phyloP scores from a whole-genome alignment of 2,797 vertebrate species.

The Holocentrus rufus region DNA sequence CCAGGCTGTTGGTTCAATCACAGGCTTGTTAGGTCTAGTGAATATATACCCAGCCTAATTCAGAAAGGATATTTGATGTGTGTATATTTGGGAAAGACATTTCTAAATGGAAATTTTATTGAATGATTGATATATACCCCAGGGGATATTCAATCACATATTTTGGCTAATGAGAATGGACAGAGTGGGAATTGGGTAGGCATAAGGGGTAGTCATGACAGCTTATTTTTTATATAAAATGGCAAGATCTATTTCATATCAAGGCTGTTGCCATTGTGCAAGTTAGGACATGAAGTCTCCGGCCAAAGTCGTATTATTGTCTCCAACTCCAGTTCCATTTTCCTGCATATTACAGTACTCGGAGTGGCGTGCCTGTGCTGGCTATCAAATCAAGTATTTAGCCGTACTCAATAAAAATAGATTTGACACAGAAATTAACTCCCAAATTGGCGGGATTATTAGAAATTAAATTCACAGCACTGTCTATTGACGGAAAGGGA shows the following conservation, averaged over 20 bases:
- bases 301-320: conserved; percentile 16
- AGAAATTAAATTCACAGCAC: neutral
- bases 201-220: conserved; percentile 30
- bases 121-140: conserved; percentile 56
- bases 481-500: neutral
- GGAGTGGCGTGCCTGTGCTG: neutral
- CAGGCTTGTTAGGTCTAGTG: conserved; percentile 59
- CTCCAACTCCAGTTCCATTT: conserved; percentile 3
- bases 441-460: neutral
- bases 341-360: conserved; percentile 4
- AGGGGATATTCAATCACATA: conserved; percentile 53
- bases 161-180: conserved; percentile 63
- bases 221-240: conserved; percentile 45
- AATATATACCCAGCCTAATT: conserved; percentile 64
- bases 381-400: conserved; percentile 7
- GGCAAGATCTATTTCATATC: conserved; percentile 33
- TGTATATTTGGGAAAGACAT: conserved; percentile 49
- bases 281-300: conserved; percentile 20
- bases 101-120: conserved; percentile 66
- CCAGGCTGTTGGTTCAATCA: conserved; percentile 60
- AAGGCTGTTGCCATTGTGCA: conserved; percentile 12
- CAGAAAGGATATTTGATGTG: conserved; percentile 45
- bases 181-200: conserved; percentile 40
- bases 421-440: conserved; percentile 6
- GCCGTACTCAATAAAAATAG: conserved; percentile 7